Percentiles rank a stretch among this genome's conserved stretches.
Evolutionary conservation across 2,113 vertebrate species (phyloP).

Genomic region (Carassius gibelio): DNA sequence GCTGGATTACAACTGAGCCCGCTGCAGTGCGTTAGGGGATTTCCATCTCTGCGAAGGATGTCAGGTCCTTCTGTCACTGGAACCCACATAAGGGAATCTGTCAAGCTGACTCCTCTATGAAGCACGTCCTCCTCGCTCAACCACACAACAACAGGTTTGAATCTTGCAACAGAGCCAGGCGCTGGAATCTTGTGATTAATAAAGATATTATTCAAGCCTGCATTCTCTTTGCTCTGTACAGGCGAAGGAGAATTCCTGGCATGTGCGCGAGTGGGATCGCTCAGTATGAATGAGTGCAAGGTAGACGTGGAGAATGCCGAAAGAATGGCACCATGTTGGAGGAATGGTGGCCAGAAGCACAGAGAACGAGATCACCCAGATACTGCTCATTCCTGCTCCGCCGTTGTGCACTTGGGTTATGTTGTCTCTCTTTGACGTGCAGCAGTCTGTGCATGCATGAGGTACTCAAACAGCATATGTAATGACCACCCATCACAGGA

Average conservation of each 20-base stretch:
- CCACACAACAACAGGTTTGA: slow-evolving; percentile 31
- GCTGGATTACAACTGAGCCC: background rate
- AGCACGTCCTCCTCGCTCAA: slow-evolving; percentile 10
- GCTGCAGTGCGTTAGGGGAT: slow-evolving; percentile 11
- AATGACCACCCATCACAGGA: background rate
- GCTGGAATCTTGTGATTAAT: slow-evolving; percentile 55
- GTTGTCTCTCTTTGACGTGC: background rate
- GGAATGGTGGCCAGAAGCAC: slow-evolving; percentile 23
- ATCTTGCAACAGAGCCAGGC: slow-evolving; percentile 14
- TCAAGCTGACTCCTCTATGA: slow-evolving; percentile 9
- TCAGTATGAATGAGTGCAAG: slow-evolving; percentile 33
- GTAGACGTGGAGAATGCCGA: slow-evolving; percentile 26
- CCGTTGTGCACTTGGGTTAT: background rate
- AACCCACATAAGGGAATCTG: background rate
- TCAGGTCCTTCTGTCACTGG: background rate
- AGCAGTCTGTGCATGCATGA: slow-evolving; percentile 10
- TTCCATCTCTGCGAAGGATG: background rate
- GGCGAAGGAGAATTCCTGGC: slow-evolving; percentile 48
- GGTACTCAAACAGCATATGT: slow-evolving; percentile 3
- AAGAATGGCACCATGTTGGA: slow-evolving; percentile 29
- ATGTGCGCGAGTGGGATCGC: slow-evolving; percentile 49
- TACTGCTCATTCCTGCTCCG: slow-evolving; percentile 33
- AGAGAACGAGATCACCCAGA: slow-evolving; percentile 36
- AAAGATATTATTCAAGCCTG: slow-evolving; percentile 56
- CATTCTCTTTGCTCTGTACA: slow-evolving; percentile 45